phyloP scores from a whole-genome alignment of 64 coral and sea anemone species.

The Pocillopora verrucosa region DNA sequence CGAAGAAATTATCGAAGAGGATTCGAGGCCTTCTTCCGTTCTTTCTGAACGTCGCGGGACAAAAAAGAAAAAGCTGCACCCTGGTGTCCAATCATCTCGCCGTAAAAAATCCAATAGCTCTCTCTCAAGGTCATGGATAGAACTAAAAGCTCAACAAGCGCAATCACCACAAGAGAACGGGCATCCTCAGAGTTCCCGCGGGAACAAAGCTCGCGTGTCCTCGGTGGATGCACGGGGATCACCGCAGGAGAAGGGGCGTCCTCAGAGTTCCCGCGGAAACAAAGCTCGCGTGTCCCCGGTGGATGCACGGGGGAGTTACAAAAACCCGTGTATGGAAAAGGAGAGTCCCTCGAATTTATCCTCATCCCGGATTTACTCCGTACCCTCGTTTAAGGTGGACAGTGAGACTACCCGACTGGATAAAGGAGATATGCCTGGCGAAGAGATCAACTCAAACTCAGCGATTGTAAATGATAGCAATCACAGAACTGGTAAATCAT shows the following conservation, averaged over 20 bases:
- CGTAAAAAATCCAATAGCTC: constrained; percentile 28
- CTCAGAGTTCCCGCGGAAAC: constrained; percentile 16
- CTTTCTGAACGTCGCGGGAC: constrained; percentile 8
- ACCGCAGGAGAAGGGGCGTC: neutral
- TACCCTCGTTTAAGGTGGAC: constrained; percentile 10
- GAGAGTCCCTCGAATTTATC: constrained; percentile 7
- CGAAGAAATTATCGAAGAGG: constrained; percentile 40
- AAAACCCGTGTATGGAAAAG: constrained; percentile 8
- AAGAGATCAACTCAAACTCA: neutral
- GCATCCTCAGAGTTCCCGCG: constrained; percentile 16
- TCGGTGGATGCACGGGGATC: neutral
- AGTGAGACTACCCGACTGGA: neutral
- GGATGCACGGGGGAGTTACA: constrained; percentile 1
- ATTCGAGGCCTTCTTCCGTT: neutral
- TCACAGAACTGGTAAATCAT: neutral
- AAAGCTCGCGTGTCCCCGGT: neutral
- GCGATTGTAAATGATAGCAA: neutral
- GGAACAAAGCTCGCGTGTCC: neutral
- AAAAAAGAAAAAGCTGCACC: neutral
- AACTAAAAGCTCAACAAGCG: constrained; percentile 34
- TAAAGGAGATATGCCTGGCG: neutral
- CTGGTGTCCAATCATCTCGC: neutral
- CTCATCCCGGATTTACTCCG: neutral
- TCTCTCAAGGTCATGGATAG: constrained; percentile 33
- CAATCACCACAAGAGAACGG: neutral